Evolutionary conservation across 2,888 invertebrate species (phyloP).

Genomic region (Apocheima hispidaria): DNA sequence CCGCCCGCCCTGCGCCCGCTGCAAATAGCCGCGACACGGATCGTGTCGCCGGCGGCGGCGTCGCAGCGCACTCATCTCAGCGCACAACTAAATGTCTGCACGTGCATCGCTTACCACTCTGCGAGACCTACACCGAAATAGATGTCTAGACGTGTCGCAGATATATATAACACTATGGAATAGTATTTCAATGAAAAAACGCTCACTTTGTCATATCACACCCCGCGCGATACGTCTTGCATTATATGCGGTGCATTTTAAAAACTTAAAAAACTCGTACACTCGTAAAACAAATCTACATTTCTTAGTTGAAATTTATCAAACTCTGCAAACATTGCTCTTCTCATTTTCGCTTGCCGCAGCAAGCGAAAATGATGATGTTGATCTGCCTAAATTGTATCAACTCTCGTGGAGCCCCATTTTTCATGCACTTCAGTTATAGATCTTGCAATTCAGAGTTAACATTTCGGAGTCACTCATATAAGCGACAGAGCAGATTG

Average conservation of each 20-base stretch:
- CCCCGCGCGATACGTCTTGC: conserved; percentile 1
- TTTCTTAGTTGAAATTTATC: too few species aligned
- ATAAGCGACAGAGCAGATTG: too few species aligned
- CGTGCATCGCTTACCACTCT: conserved; percentile 44
- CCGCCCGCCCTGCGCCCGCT: conserved; percentile 61
- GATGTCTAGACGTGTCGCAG: conserved; percentile 44
- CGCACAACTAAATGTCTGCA: conserved; percentile 44
- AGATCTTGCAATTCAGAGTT: too few species aligned
- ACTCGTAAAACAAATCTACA: too few species aligned
- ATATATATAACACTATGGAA: conserved; percentile 42
- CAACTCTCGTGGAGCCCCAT: too few species aligned
- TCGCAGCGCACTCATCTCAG: conserved; percentile 31
- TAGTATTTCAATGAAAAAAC: conserved; percentile 37
- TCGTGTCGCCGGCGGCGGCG: conserved; percentile 18
- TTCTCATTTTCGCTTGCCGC: too few species aligned
- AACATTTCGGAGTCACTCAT: too few species aligned
- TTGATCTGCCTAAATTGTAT: too few species aligned
- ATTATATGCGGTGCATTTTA: conserved; percentile 6
- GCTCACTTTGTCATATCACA: conserved; percentile 21
- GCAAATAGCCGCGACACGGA: conserved; percentile 59
- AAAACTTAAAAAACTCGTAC: too few species aligned
- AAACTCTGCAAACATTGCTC: too few species aligned
- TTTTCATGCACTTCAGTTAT: too few species aligned
- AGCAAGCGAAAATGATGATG: too few species aligned
- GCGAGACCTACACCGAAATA: conserved; percentile 44